A percentile compares a stretch with the other conserved stretches of the same genome.
Conservation (phyloP, 1,140 invertebrate genomes). For the Drosophila kohkoa region DNA sequence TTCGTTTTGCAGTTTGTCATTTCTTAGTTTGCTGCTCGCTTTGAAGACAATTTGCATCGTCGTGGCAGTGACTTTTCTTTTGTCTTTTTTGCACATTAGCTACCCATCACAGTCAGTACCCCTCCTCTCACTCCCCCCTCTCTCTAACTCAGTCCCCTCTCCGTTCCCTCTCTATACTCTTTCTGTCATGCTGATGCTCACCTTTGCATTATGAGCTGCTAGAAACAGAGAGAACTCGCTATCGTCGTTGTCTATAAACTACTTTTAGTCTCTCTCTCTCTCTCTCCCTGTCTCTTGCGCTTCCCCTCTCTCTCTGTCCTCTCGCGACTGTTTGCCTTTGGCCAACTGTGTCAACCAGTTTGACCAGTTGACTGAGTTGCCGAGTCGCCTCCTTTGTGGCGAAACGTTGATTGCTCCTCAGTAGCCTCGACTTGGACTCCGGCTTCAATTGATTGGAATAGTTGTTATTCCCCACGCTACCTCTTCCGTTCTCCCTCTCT, state of each 20-base stretch:
- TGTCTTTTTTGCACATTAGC: conserved; percentile 30
- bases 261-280: conserved; percentile 50
- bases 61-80: conserved; percentile 63
- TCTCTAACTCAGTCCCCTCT: no score
- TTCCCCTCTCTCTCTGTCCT: neutral
- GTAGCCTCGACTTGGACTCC: conserved; percentile 52
- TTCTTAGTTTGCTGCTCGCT: conserved; percentile 37
- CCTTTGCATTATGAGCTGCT: conserved; percentile 54
- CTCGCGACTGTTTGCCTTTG: conserved; percentile 32
- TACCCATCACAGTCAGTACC: neutral
- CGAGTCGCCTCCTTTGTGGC: conserved; percentile 54
- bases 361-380: conserved; percentile 61
- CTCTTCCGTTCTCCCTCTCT: neutral
- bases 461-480: conserved; percentile 24
- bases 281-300: neutral
- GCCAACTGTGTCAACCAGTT: conserved; percentile 78
- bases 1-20: conserved; percentile 25
- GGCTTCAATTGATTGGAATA: conserved; percentile 72
- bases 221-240: conserved; percentile 15
- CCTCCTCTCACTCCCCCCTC: neutral
- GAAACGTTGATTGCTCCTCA: conserved; percentile 74
- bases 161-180: neutral
- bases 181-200: neutral
- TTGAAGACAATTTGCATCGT: conserved; percentile 62
- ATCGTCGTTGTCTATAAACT: conserved; percentile 54